Conservation (phyloP, 2,797 vertebrate species). For the Potorous gilbertii region DNA sequence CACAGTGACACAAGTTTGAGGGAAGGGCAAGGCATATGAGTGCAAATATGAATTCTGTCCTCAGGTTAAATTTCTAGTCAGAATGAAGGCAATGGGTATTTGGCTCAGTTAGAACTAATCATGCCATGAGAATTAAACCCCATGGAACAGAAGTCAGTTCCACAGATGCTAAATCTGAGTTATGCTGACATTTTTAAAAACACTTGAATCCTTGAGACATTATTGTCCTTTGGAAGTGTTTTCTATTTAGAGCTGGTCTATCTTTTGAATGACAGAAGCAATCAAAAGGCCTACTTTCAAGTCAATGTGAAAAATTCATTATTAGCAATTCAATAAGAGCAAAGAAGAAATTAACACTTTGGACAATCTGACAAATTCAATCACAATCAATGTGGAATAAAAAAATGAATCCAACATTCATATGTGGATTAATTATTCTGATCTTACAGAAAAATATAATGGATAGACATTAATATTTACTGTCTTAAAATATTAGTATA, state of each 20-base stretch:
- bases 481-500: constrained; percentile 24
- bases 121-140: neutral
- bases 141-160: constrained; percentile 39
- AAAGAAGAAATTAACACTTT: constrained; percentile 59
- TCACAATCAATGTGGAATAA: constrained; percentile 33
- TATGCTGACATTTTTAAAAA: constrained; percentile 73
- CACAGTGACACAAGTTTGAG: constrained; percentile 68
- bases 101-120: constrained; percentile 49
- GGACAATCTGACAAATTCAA: constrained; percentile 52
- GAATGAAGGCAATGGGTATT: constrained; percentile 4
- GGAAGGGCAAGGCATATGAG: constrained; percentile 54
- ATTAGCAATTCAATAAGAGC: constrained; percentile 34
- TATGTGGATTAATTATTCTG: constrained; percentile 7
- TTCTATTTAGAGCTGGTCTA: constrained; percentile 59
- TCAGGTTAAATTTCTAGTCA: neutral
- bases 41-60: constrained; percentile 63
- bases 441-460: constrained; percentile 35
- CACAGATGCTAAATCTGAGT: constrained; percentile 61
- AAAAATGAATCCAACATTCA: constrained; percentile 27
- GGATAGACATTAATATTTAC: constrained; percentile 23
- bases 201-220: constrained; percentile 60
- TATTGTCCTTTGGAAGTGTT: constrained; percentile 55
- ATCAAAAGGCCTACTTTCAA: constrained; percentile 64
- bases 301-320: constrained; percentile 18
- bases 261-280: constrained; percentile 66